Base-by-base conservation (phyloP, 1,140 invertebrate species). In the Danaus plexippus region DNA sequence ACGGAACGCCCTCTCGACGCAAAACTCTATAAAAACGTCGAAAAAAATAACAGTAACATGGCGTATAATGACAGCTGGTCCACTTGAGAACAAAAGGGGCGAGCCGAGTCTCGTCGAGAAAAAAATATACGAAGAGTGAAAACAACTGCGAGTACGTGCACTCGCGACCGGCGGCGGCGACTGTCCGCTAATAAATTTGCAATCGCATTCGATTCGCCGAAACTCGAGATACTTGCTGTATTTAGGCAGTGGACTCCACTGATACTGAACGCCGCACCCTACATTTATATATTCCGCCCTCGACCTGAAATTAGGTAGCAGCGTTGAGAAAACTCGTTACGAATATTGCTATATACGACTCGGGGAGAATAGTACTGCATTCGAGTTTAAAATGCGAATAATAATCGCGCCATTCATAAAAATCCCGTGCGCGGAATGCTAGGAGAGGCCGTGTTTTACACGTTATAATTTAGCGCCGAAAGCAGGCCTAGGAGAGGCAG, bases 1-100 rank as follows among this genome's bases (percentile, higher is more conserved):
- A 84, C 77, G 77, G 75, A 80, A 81, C 81, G 76, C 84, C 82
- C 79, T 83, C 76, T 79, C 75, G 65, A 81, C 76, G 80, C 73
- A 84, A 87, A 87, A 87, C 81, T 87, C 80, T 85, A 87, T 87
- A 79, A 87, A 85, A 87, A 84, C 81, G 85, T 82, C 83, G 78
- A 87, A 87, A 87, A 86, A 84, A 87, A 87, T 80, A 87, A 87
- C 83, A 83, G 85, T 87, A 87, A 85, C 87, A 87, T 88, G 80
- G 83, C 84, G 81, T 81, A 88, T 87, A 88, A 88, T 88, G 87
- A 88, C 87, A 88, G 87, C 87, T 87, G 87, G 87, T 84, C 84
- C 87, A 88, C 87, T 88, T 87, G 81, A 85, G 81, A 86, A 87
- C 85, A 86, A 86, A 86, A 81, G 82, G 77, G 82, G 80, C 80